Base-by-base conservation (phyloP, 2,797 vertebrate genomes). In the Hippocampus kuda region DNA sequence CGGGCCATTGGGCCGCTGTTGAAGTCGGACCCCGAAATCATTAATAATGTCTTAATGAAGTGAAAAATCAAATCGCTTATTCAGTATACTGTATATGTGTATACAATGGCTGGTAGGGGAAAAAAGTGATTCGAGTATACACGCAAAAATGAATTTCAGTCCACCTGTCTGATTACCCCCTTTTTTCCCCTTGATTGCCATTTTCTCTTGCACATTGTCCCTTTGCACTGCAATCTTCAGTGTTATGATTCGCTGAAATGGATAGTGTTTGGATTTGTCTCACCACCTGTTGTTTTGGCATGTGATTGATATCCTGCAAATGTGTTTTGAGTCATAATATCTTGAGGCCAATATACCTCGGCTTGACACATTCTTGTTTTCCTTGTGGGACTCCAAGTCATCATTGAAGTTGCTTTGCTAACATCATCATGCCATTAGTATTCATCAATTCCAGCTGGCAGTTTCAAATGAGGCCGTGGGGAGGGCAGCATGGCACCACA, bases 401-500 rank as follows among this genome's bases (percentile, higher is more conserved):
- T 42, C 61, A 63, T 18, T 41, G 20, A 41, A 22, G 22, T 63
- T 63, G 1, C 22, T 65, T 48, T 48, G 15, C 26, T 48, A 49
- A 27, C 44, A 27, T 48, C 42, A 65, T 65, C 24, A 27, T 44
- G 12, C 41, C 44, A 18, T 65, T 49, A 65, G 63, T 48, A 65
- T 65, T 65, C 46, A 49, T 65, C 63, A 48, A 26, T 65, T 65
- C 63, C 44, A 20, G 8, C 42, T 49, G 24, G 24, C 63, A 49
- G 11, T 20, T 48, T 65, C 48, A 65, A 65, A 49, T 65, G 42
- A 27, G 63, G 44, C 44, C 15, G 8, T 24, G 18, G 63, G 42
- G 66, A 78, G 72, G 70, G 69, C 41, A 54, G 59, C 41, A 68
- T 63, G 73, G 64, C 69, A 49, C 26, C 65, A 54, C 65, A 54